A percentile compares a stretch with the other conserved stretches of the same genome.
These are phyloP conservation scores for Zosterops pallidus DNA, from an alignment of 2,113 vertebrate species.

Conservation along the genomic window DNA sequence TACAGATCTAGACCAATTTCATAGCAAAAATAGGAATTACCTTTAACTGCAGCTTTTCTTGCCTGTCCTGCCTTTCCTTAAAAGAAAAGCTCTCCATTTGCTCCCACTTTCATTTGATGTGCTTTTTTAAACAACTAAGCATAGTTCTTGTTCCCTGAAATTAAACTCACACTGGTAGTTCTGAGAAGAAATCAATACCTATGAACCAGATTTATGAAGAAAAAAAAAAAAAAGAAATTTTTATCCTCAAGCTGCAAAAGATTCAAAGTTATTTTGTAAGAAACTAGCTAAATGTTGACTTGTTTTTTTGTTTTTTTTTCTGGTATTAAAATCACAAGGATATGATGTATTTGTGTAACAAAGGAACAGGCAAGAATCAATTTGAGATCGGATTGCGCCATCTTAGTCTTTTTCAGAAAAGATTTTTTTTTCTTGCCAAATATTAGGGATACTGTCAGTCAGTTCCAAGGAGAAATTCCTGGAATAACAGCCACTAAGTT, in stretches of 20 bases:
- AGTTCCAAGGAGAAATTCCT: constrained; percentile 1
- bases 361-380: not conserved
- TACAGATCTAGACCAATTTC: not conserved
- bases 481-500: not conserved
- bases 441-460: not conserved
- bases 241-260: not conserved
- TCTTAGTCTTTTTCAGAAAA: not conserved
- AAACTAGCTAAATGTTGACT: not conserved
- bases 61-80: not conserved
- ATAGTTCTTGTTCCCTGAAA: not conserved
- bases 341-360: not conserved
- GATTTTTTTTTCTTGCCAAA: not conserved
- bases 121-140: not conserved
- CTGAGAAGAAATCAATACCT: not conserved
- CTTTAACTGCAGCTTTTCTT: not conserved
- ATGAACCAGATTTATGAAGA: not conserved
- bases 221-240: not conserved
- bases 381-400: not conserved
- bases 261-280: not conserved
- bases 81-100: not conserved
- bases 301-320: too few relatives aligned
- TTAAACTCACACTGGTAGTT: not conserved
- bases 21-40: not conserved
- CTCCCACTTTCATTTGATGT: not conserved
- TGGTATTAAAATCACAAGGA: not conserved